Evolutionary conservation across 2,797 vertebrate species (phyloP).

Genomic region (Rhinella marina): DNA sequence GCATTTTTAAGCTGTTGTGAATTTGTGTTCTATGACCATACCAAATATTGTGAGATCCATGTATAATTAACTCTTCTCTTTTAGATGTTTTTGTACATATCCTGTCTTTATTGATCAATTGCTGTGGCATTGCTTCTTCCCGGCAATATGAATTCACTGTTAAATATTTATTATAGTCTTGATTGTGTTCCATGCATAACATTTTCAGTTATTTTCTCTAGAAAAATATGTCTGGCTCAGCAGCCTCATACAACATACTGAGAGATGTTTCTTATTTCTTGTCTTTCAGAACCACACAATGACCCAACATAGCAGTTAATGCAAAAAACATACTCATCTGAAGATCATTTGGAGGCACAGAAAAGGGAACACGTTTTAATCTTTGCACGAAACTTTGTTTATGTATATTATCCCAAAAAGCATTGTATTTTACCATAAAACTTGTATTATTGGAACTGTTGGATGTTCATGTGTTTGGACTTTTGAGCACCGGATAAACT

Average conservation of each 20-base stretch:
- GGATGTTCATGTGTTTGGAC: constrained; percentile 84
- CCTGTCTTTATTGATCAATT: constrained; percentile 38
- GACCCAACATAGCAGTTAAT: constrained; percentile 99
- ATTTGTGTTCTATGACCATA: neutral
- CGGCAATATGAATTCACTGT: constrained; percentile 33
- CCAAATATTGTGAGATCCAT: constrained; percentile 3
- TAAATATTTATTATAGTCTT: constrained; percentile 45
- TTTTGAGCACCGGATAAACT: constrained; percentile 86
- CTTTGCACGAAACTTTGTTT: constrained; percentile 92
- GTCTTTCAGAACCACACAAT: constrained; percentile 92
- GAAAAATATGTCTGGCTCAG: constrained; percentile 17
- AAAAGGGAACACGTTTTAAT: constrained; percentile 84
- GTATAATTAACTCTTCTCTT: constrained; percentile 31
- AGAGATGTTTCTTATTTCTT: constrained; percentile 26
- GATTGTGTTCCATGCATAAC: constrained; percentile 25
- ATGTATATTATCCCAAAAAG: constrained; percentile 86
- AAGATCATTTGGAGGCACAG: constrained; percentile 74
- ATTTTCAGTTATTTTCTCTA: constrained; percentile 25
- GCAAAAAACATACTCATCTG: constrained; percentile 72
- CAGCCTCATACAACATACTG: neutral
- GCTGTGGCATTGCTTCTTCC: constrained; percentile 39
- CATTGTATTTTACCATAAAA: constrained; percentile 86
- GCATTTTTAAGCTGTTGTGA: neutral
- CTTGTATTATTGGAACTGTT: constrained; percentile 82
- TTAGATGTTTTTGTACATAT: constrained; percentile 2